Percentiles rank a stretch among this genome's conserved stretches.
phyloP scores from a whole-genome alignment of 2,888 invertebrate species.

The Epinotia ramella region DNA sequence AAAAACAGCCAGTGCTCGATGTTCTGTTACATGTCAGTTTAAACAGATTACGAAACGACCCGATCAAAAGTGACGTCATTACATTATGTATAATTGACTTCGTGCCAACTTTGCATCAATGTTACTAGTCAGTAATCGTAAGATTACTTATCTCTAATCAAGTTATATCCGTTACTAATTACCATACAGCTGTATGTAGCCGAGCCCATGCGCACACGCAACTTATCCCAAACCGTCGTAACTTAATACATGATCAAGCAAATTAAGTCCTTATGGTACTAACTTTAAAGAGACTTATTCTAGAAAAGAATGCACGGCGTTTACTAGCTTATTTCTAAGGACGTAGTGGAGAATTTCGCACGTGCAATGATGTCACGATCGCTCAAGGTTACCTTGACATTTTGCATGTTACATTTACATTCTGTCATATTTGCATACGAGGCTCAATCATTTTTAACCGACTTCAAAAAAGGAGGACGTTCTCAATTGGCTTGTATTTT shows the following conservation, averaged over 20 bases:
- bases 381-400: slow-evolving; percentile 33
- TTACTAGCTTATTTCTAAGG: background rate
- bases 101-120: background rate
- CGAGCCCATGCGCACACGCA: slow-evolving; percentile 5
- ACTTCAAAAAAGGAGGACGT: too few species aligned
- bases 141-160: slow-evolving; percentile 23
- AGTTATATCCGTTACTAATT: slow-evolving; percentile 37
- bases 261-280: background rate
- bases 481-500: too few species aligned
- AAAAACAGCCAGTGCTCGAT: too few species aligned
- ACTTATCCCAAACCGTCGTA: background rate
- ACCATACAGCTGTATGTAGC: slow-evolving; percentile 26
- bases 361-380: slow-evolving; percentile 38
- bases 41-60: too few species aligned
- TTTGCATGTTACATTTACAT: background rate
- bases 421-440: slow-evolving; percentile 21
- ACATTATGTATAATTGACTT: background rate
- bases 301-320: background rate
- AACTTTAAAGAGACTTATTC: background rate
- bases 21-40: too few species aligned
- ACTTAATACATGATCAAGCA: background rate
- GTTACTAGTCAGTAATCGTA: background rate
- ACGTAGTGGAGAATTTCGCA: background rate
- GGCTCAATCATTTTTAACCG: too few species aligned
- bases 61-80: too few species aligned